A percentile compares a stretch with the other conserved stretches of the same genome.
Conservation (phyloP, 2,888 invertebrate genomes). For the Noctua comes region DNA sequence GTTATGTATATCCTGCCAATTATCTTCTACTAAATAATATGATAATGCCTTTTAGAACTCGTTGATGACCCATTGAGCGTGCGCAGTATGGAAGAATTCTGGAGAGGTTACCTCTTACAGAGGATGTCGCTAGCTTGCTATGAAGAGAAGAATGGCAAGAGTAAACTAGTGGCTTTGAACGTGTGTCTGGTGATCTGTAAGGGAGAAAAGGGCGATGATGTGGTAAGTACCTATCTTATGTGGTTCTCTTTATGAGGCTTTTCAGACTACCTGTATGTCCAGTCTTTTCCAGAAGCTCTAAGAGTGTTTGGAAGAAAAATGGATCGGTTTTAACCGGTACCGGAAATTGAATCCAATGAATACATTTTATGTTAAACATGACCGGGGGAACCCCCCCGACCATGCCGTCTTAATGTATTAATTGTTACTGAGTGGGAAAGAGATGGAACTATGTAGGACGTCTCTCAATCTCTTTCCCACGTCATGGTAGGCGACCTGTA, state of each 20-base stretch:
- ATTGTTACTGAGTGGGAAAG: too few relatives aligned
- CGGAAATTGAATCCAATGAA: not conserved
- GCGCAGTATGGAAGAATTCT: constrained; percentile 70
- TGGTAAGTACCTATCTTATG: constrained; percentile 56
- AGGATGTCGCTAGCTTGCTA: constrained; percentile 82
- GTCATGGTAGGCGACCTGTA: too few relatives aligned
- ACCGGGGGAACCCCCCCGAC: not conserved
- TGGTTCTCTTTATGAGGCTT: not conserved
- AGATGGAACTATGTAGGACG: too few relatives aligned
- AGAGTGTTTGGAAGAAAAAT: too few relatives aligned
- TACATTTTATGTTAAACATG: not conserved
- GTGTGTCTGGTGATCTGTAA: constrained; percentile 72
- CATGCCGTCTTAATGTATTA: too few relatives aligned
- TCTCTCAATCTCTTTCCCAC: too few relatives aligned
- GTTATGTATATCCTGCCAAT: not conserved
- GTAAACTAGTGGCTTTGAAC: constrained; percentile 77
- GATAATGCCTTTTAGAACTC: constrained; percentile 68
- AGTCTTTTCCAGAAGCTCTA: too few relatives aligned
- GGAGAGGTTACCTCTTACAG: constrained; percentile 71
- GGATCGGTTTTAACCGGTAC: too few relatives aligned
- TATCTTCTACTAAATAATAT: not conserved
- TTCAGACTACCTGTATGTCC: not conserved
- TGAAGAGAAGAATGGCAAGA: constrained; percentile 71
- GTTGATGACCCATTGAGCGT: constrained; percentile 73
- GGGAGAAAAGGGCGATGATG: constrained; percentile 63